Base-by-base conservation (phyloP, 2,113 vertebrate species). In the Lanius ludovicianus region DNA sequence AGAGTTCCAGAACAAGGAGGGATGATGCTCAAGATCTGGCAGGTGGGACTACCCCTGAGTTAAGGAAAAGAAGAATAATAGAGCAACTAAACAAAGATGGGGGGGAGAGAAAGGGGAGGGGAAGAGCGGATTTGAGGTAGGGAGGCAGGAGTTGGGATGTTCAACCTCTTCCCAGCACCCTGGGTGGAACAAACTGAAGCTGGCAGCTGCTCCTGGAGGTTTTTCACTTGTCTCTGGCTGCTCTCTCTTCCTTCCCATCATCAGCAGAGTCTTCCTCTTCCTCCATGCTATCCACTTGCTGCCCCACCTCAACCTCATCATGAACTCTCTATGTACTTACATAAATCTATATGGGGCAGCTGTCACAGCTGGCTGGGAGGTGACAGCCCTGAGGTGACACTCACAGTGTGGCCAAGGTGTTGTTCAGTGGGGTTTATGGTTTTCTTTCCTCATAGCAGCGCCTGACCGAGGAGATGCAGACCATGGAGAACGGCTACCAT, bases 401-500 rank as follows among this genome's bases (percentile, higher is more conserved):
- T 2, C 23, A 8, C 17, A 46, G 53, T 10, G 3, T 0, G 17
- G 57, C 22, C 46, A 28, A 8, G 69, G 33, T 60, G 16, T 13
- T 79, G 56, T 42, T 89, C 86, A 91, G 10, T 7, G 18, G 74
- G 55, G 39, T 89, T 82, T 47, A 80, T 67, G 60, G n/a, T 83
- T 93, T 83, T 68, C 84, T 92, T 91, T 90, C 65, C 65, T 70
- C 33, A 6, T 91, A 98, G 98, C 99, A 99, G 98, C 98, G 99
- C 73, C 98, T 99, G 93, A 99, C 99, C 0, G 99, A 99, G 95
- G 99, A 99, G 97, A 98, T 99, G 75, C 99, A 99, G 92, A 99
- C 99, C 0, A 98, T 99, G 93, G 99, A 99, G 98, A 99, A 99
- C 0, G 99, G 99, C 73, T 99, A 99, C 98, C 99, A 99, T 0